Evolutionary conservation across 30 jellyfish, hydroid and myxozoan species (phyloP).

Genomic region (Aurelia coerulea): DNA sequence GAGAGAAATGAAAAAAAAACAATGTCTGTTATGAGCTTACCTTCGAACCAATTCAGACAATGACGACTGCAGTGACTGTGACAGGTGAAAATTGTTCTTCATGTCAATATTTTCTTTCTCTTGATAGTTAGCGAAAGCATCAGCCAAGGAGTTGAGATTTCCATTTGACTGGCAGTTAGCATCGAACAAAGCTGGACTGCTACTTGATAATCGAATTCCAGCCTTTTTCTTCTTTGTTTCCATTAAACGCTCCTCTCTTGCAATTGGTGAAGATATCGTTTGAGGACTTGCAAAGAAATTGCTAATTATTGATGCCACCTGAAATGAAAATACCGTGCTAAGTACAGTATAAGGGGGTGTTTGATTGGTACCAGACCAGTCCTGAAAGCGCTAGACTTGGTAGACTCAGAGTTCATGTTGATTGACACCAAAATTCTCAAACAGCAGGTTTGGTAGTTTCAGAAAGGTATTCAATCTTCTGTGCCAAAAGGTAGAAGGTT

Average conservation of each 20-base stretch:
- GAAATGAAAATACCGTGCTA: background rate
- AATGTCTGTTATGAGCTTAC: too few relatives aligned
- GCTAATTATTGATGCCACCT: conserved; percentile 59
- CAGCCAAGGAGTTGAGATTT: conserved; percentile 69
- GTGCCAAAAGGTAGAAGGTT: too few relatives aligned
- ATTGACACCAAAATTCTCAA: too few relatives aligned
- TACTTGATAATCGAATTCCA: conserved; percentile 35
- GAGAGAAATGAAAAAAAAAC: too few relatives aligned
- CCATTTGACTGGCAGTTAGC: conserved; percentile 3
- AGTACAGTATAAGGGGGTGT: background rate
- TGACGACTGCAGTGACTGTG: background rate
- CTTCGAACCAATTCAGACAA: background rate
- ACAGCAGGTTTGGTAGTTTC: too few relatives aligned
- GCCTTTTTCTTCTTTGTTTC: conserved; percentile 2
- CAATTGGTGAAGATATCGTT: background rate
- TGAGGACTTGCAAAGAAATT: conserved; percentile 31
- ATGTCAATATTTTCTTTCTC: background rate
- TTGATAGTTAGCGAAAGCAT: conserved; percentile 59
- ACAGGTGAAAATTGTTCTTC: background rate
- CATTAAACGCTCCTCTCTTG: background rate
- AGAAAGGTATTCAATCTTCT: too few relatives aligned
- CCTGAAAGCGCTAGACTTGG: too few relatives aligned
- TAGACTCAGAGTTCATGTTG: too few relatives aligned
- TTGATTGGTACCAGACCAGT: too few relatives aligned
- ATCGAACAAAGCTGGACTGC: conserved; percentile 61